Conservation (phyloP, 2,113 vertebrate species). For the Ibidorhyncha struthersii region DNA sequence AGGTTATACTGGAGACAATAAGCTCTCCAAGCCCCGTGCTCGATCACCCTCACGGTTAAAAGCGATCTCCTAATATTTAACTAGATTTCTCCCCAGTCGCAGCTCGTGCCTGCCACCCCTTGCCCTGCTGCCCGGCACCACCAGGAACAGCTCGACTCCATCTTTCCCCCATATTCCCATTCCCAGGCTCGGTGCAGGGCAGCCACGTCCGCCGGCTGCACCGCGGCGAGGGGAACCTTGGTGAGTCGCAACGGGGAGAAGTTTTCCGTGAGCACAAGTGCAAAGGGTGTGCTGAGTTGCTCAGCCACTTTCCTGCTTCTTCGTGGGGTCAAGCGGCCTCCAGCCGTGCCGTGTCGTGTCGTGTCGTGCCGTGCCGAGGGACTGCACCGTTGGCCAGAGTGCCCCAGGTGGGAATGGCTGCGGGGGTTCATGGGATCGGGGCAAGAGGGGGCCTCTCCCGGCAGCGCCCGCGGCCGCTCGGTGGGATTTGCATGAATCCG, state of each 20-base stretch:
- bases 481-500: background rate
- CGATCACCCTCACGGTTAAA: fast-evolving
- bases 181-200: fast-evolving
- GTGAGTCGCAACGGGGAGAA: background rate
- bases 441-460: fast-evolving
- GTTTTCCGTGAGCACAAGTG: background rate
- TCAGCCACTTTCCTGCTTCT: fast-evolving
- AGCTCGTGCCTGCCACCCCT: background rate
- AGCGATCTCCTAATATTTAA: background rate
- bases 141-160: background rate
- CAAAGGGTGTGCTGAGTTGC: background rate
- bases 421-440: fast-evolving
- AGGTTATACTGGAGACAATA: fast-evolving
- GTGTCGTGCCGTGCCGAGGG: background rate
- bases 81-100: background rate
- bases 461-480: background rate
- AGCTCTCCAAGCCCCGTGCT: fast-evolving
- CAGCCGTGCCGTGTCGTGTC: background rate
- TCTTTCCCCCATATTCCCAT: fast-evolving
- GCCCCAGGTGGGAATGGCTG: background rate
- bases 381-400: fast-evolving
- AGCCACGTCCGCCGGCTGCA: fast-evolving
- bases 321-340: background rate
- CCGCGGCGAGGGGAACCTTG: fast-evolving
- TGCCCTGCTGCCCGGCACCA: fast-evolving